Conservation (phyloP, 2,888 invertebrate species). For the Chalcis sispes region DNA sequence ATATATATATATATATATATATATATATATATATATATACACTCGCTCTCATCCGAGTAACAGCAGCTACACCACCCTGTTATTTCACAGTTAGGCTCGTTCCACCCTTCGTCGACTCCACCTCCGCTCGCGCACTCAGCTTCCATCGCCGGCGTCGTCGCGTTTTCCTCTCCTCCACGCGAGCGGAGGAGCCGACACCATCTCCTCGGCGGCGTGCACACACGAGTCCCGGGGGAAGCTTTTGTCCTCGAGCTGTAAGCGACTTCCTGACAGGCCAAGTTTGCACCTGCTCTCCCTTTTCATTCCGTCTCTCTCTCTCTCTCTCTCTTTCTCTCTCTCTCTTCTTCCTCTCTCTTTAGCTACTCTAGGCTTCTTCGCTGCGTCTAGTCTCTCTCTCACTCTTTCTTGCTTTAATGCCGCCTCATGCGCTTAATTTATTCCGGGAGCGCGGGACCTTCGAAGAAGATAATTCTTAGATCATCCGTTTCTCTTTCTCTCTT, state of each 20-base stretch:
- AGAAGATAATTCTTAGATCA: conserved; percentile 64
- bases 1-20: not conserved
- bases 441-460: conserved; percentile 53
- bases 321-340: conserved; percentile 43
- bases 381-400: conserved; percentile 41
- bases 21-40: conserved; percentile 27
- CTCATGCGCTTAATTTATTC: conserved; percentile 69
- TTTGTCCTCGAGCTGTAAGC: conserved; percentile 76
- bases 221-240: conserved; percentile 74
- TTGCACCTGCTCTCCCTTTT: conserved; percentile 74
- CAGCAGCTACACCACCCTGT: conserved; percentile 68
- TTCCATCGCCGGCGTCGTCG: conserved; percentile 57
- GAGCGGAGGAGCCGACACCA: conserved; percentile 60
- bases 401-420: no score
- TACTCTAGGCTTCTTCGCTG: conserved; percentile 17
- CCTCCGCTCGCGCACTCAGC: conserved; percentile 67
- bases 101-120: conserved; percentile 63
- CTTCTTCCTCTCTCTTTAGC: conserved; percentile 45
- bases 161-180: conserved; percentile 59
- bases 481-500: conserved; percentile 29
- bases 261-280: conserved; percentile 76
- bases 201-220: conserved; percentile 62
- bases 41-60: no score
- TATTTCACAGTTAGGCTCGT: conserved; percentile 75
- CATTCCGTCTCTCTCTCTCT: conserved; percentile 42